Evolutionary conservation across 2,888 invertebrate species (phyloP).

Genomic region (Mesorhabditis sp.): DNA sequence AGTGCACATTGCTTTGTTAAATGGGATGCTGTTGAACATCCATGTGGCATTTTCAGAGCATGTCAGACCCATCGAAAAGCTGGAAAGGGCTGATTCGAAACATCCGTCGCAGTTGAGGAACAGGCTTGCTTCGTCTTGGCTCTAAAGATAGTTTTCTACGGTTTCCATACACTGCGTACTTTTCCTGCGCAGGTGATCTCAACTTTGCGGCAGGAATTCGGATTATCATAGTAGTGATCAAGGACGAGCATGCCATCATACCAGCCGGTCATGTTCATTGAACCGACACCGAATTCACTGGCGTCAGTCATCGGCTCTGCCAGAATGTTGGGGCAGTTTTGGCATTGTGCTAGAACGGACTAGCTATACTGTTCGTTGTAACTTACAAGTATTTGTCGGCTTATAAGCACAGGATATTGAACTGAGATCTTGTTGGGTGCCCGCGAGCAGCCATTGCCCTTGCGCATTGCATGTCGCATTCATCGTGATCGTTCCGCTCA

Average conservation of each 20-base stretch:
- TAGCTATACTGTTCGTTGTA: neutral
- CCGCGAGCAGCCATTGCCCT: neutral
- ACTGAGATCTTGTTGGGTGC: neutral
- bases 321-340: slow-evolving; percentile 2
- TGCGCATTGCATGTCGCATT: neutral
- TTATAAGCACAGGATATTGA: neutral
- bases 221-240: slow-evolving; percentile 1
- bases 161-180: neutral
- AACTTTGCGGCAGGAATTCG: neutral
- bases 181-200: neutral
- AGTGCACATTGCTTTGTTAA: neutral
- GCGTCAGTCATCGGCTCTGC: neutral
- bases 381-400: neutral
- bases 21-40: neutral
- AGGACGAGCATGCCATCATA: slow-evolving; percentile 2
- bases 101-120: neutral
- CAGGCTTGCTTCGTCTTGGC: neutral
- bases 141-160: neutral
- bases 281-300: neutral
- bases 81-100: neutral
- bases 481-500: neutral
- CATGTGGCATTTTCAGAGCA: neutral
- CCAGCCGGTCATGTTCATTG: slow-evolving; percentile 1
- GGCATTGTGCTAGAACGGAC: neutral
- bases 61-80: neutral